Evolutionary conservation across 2,113 vertebrate species (phyloP).

Genomic region (Tetraodon nigroviridis): DNA sequence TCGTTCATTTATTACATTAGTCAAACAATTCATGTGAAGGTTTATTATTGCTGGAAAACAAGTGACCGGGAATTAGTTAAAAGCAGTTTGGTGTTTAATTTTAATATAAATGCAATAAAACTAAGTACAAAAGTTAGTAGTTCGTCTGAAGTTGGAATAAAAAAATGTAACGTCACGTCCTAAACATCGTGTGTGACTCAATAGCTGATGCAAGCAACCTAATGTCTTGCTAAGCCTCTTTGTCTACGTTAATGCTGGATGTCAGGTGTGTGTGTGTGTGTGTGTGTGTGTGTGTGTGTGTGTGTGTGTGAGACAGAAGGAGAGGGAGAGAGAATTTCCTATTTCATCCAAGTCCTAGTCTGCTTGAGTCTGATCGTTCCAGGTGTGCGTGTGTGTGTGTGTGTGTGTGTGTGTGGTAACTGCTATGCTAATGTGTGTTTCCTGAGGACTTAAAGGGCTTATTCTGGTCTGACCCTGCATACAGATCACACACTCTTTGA

Average conservation of each 20-base stretch:
- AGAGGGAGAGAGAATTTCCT: constrained; percentile 39
- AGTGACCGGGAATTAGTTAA: too few relatives aligned
- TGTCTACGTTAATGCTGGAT: constrained; percentile 51
- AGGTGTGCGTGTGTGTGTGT: constrained; percentile 47
- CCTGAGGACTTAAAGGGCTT: constrained; percentile 74
- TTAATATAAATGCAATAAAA: not conserved
- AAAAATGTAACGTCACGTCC: constrained; percentile 43
- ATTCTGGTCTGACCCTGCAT: constrained; percentile 73
- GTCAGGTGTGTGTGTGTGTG: constrained; percentile 36
- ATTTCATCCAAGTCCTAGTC: constrained; percentile 59
- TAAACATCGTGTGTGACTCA: constrained; percentile 39
- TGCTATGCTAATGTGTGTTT: constrained; percentile 73
- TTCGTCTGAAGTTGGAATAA: constrained; percentile 35
- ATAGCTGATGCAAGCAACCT: constrained; percentile 61
- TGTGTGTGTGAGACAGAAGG: constrained; percentile 26
- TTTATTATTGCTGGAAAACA: not conserved
- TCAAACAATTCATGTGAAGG: not conserved
- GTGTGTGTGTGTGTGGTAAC: constrained; percentile 43
- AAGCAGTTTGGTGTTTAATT: not conserved
- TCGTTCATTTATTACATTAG: too few relatives aligned
- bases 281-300: not conserved
- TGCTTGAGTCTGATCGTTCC: constrained; percentile 56
- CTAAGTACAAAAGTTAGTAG: not conserved
- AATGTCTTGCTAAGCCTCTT: constrained; percentile 55
- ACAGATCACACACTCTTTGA: constrained; percentile 72